Conservation (phyloP, 2,888 invertebrate species). For the Acheta domesticus region DNA sequence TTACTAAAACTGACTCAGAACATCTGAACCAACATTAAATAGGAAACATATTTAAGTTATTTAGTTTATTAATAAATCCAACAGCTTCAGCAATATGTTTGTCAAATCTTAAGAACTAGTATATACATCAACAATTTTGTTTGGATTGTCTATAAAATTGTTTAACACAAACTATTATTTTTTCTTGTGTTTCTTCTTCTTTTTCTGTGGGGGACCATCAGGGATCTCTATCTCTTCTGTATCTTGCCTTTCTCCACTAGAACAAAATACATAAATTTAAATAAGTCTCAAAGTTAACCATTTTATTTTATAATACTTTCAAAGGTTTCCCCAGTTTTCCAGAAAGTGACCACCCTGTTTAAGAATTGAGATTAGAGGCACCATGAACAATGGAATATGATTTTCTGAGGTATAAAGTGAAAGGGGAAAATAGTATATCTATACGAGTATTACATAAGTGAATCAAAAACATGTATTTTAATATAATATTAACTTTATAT, state of each 20-base stretch:
- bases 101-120: no score
- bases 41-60: no score
- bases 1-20: no score
- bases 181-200: constrained; percentile 32
- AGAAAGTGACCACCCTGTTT: neutral
- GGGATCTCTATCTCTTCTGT: constrained; percentile 35
- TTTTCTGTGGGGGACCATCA: constrained; percentile 33
- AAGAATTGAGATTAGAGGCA: neutral
- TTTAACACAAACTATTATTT: neutral
- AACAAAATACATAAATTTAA: constrained; percentile 24
- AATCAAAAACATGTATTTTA: no score
- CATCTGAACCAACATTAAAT: no score
- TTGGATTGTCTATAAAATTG: no score
- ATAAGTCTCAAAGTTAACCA: neutral
- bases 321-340: no score
- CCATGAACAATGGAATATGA: neutral
- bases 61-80: no score
- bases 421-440: neutral
- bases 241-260: constrained; percentile 45
- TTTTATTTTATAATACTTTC: neutral
- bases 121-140: no score
- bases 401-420: neutral
- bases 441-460: no score
- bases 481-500: no score
- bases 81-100: no score